Evolutionary conservation across 2,797 vertebrate species (phyloP), one percentile per base, ranked within the genome.

Genomic region (Remorina albescens): DNA sequence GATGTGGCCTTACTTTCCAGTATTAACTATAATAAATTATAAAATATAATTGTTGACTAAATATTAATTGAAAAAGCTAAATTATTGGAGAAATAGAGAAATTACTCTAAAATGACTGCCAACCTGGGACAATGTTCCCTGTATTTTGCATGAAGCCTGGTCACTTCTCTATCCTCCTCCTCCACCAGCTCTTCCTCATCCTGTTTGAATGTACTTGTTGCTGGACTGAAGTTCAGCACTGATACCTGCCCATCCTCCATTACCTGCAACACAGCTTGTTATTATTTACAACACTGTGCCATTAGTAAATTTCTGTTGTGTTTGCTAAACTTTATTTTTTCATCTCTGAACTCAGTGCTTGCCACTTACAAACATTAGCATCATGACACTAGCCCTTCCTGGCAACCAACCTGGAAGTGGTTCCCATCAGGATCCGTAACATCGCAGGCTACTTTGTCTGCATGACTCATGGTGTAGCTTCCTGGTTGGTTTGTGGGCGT

Each of bases 391-490:
- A 34, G 32, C 6, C 9, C 34, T 12, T 56, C 21, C 3, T 8
- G 28, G 2, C n/a, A 39, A 68, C 76, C 81, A 74, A 98, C 98
- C 96, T 97, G 95, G 84, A 97, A 98, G 72, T 81, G 81, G 86
- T 96, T 97, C 62, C 96, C 95, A 36, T 95, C 88, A 0, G 88
- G 83, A 88, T 99, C 98, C 34, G 88, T 91, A 41, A 95, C 51
- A 25, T 96, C 94, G 86, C 96, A 98, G 68, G 95, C 69, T 37
- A 95, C 85, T 16, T 78, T 78, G 2, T 88, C 91, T 15, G 85
- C 91, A 67, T 97, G 96, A 63, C 92, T 97, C 95, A 98, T 95
- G 81, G 94, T 37, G 64, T 98, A 99, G 57, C 76, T 93, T 78
- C 94, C 95, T 41, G 81, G 70, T 82, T 86, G 86, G 18, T 91